phyloP scores from a whole-genome alignment of 2,113 vertebrate genomes.

The Numenius arquata region DNA sequence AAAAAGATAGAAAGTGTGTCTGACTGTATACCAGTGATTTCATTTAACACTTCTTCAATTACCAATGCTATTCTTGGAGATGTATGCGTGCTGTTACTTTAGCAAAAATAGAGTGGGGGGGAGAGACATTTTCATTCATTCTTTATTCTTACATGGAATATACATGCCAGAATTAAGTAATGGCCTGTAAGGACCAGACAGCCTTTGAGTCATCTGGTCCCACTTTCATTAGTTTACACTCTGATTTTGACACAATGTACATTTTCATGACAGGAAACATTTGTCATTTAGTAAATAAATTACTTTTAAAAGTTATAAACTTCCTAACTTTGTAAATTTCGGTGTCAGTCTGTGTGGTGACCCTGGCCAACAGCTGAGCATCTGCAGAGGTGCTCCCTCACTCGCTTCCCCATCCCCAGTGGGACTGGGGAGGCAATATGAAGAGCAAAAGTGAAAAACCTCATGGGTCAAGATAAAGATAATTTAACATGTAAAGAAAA shows the following conservation, averaged over 20 bases:
- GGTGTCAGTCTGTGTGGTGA: neutral
- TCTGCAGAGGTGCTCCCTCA: rapidly evolving
- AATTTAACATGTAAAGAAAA: neutral
- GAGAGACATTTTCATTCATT: neutral
- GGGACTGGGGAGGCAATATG: neutral
- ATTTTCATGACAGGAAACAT: neutral
- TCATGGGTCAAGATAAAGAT: neutral
- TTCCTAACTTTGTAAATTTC: neutral
- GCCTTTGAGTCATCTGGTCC: neutral
- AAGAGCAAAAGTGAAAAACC: neutral
- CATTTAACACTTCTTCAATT: neutral
- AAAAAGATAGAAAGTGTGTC: neutral
- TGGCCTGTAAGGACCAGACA: neutral
- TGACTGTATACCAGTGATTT: neutral
- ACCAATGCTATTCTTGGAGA: neutral
- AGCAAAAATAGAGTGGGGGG: neutral
- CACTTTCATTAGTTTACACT: neutral
- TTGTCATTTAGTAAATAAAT: neutral
- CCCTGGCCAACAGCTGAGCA: neutral
- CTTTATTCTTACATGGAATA: neutral
- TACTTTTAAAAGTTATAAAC: neutral
- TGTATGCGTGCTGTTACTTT: neutral
- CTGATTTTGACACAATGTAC: neutral
- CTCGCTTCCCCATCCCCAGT: neutral
- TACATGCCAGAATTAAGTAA: neutral